These are phyloP conservation scores for Patella caerulea DNA, from an alignment of 2,888 invertebrate species.

Conservation along the genomic window DNA sequence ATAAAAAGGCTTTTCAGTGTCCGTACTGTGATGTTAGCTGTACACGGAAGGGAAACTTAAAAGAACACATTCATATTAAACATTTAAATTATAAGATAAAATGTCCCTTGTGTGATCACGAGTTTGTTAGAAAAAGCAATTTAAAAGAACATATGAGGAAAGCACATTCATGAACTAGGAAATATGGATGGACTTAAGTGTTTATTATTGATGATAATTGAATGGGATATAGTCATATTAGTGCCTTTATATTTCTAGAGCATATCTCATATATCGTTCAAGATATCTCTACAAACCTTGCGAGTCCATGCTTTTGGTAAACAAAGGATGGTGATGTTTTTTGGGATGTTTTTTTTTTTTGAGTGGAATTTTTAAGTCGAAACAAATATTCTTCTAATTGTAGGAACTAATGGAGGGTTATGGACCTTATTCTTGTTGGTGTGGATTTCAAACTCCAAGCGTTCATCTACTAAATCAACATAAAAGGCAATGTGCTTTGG, in stretches of 20 bases:
- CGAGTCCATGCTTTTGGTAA: too few relatives aligned
- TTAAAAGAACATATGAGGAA: constrained; percentile 1
- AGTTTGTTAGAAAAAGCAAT: neutral
- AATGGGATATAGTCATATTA: too few relatives aligned
- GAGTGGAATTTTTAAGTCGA: too few relatives aligned
- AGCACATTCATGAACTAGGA: neutral
- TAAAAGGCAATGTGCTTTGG: neutral
- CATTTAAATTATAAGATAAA: constrained; percentile 3
- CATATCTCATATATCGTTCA: too few relatives aligned
- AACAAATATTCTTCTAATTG: too few relatives aligned
- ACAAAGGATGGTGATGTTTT: too few relatives aligned
- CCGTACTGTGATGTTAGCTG: neutral
- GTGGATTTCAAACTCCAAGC: neutral
- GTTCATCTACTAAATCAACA: neutral
- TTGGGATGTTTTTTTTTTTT: too few relatives aligned
- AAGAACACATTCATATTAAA: constrained; percentile 10
- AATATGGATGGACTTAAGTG: too few relatives aligned
- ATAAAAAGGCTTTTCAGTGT: neutral
- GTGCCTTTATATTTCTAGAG: too few relatives aligned
- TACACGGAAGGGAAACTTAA: neutral
- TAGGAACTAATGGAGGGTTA: too few relatives aligned
- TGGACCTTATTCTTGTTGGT: constrained; percentile 3
- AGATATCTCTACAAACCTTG: too few relatives aligned
- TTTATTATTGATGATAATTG: too few relatives aligned
- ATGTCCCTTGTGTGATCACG: neutral